Evolutionary conservation across 2,797 vertebrate species (phyloP).

Genomic region (Helarctos malayanus): DNA sequence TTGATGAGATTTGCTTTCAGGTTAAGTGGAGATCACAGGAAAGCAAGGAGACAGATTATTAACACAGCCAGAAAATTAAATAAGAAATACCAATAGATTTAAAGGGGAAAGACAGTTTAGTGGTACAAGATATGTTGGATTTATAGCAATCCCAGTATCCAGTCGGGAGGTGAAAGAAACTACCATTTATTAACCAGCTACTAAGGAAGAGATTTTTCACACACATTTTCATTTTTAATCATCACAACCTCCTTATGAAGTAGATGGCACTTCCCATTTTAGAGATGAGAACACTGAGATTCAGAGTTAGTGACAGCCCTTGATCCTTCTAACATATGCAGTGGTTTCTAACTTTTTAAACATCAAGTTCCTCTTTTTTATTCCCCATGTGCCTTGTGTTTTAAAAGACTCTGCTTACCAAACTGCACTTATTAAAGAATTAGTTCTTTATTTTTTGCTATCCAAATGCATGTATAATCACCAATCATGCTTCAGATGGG

Average conservation of each 20-base stretch:
- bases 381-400: neutral
- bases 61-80: slow-evolving; percentile 38
- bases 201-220: neutral
- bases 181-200: neutral
- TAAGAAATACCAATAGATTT: neutral
- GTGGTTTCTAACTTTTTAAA: neutral
- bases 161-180: neutral
- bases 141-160: neutral
- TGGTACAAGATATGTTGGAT: neutral
- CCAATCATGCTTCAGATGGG: neutral
- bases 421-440: neutral
- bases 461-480: neutral
- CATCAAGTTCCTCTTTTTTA: neutral
- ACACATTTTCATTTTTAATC: neutral
- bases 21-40: neutral
- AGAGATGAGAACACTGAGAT: slow-evolving; percentile 31
- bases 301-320: neutral
- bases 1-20: neutral
- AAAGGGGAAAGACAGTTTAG: neutral
- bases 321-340: neutral
- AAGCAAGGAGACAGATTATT: neutral
- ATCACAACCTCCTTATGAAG: neutral
- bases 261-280: neutral
- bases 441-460: neutral
- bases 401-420: neutral